Evolutionary conservation across 2,797 vertebrate species (phyloP), one percentile per base, ranked within the genome.

Genomic region (Gymnopithys bicolor): DNA sequence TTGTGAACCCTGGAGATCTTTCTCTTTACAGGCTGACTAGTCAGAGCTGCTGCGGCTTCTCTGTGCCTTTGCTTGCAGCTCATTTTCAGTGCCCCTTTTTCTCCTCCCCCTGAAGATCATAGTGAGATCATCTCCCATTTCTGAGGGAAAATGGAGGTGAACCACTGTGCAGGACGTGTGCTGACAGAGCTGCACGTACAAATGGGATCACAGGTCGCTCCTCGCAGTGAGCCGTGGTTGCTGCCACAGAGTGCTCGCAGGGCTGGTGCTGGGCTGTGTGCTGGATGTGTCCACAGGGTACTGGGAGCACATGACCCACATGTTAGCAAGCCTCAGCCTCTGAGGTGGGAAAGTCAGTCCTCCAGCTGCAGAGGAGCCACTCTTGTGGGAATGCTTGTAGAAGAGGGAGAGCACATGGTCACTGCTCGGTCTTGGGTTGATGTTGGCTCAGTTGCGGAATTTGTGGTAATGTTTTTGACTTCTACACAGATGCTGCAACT

Each of bases 81-180:
- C 19, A 12, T 79, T 87, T 90, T 84, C 67, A 68, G 17, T 1
- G 0, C 15, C n/a, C 5, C 3, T 56, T 89, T 89, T 82, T 46
- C 64, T 87, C 22, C 3, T 59, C 19, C 30, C 23, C 17, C 18
- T 79, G 78, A 76, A 79, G 52, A 73, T 70, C 19, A 7, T 67
- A 63, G 45, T 73, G 63, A 73, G 49, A 84, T 83, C n/a, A 19
- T 53, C 21, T 83, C 39, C 22, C 24, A 2, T 83, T 83, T 87
- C 55, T 83, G 41, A 69, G 48, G 51, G n/a, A 75, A 58, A 46
- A 30, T 37, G 21, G 28, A 69, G 32, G 11, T 33, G 67, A 58
- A 19, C 41, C 23, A 4, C 56, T 80, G 9, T 1, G 3, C 1
- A 4, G 33, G 35, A 35, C 0, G 0, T 52, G 41, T 0, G 0